Conservation (phyloP, 2,888 invertebrate species). For the Drosophila peninsularis region DNA sequence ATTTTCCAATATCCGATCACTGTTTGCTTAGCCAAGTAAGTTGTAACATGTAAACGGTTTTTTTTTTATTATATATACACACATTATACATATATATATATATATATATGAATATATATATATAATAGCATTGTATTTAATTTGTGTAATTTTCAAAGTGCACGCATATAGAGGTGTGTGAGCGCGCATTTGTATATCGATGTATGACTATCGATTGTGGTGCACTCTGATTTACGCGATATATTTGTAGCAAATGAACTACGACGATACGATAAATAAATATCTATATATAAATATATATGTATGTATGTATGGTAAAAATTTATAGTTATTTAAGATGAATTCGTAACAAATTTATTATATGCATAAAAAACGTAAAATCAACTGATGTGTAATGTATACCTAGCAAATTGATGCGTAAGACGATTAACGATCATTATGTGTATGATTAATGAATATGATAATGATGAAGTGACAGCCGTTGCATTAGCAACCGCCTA, state of each 20-base stretch:
- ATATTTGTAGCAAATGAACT: constrained; percentile 15
- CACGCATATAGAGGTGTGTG: not conserved
- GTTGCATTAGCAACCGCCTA: constrained; percentile 40
- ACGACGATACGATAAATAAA: constrained; percentile 20
- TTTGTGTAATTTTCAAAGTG: constrained; percentile 22
- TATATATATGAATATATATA: constrained; percentile 14
- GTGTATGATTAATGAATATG: constrained; percentile 5
- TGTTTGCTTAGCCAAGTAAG: constrained; percentile 69
- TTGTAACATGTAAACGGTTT: constrained; percentile 42
- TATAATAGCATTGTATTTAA: constrained; percentile 17
- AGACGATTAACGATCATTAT: constrained; percentile 39
- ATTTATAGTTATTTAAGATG: constrained; percentile 55
- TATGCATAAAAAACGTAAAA: constrained; percentile 55
- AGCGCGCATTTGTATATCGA: constrained; percentile 21
- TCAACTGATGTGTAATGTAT: constrained; percentile 71
- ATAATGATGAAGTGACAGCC: constrained; percentile 5
- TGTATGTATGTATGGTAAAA: constrained; percentile 28
- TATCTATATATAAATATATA: constrained; percentile 11
- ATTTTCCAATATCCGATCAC: constrained; percentile 71
- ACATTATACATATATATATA: constrained; percentile 13
- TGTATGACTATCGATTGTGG: constrained; percentile 44
- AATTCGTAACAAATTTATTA: constrained; percentile 65
- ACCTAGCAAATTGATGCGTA: constrained; percentile 63
- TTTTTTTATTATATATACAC: constrained; percentile 29
- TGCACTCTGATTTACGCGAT: constrained; percentile 14